Percentiles rank a stretch among this genome's conserved stretches.
Evolutionary conservation across 2,113 vertebrate genomes (phyloP).

Genomic region (Choloepus hoffmanni): DNA sequence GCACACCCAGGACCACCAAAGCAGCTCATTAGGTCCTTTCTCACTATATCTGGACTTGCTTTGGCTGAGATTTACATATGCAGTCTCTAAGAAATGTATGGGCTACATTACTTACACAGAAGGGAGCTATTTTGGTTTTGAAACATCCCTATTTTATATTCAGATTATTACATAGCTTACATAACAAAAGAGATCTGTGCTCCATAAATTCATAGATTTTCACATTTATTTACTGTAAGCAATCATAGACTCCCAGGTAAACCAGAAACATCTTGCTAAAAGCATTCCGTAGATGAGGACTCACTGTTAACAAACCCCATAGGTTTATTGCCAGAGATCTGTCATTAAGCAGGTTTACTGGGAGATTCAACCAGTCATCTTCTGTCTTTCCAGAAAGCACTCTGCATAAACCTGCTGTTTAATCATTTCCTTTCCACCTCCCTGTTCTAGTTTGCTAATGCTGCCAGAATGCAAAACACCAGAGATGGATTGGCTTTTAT

Average conservation of each 20-base stretch:
- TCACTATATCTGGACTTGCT: not conserved
- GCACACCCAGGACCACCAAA: not conserved
- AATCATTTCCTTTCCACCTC: not conserved
- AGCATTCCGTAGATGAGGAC: not conserved
- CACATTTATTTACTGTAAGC: not conserved
- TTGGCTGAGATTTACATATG: not conserved
- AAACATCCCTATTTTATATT: not conserved
- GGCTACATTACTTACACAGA: not conserved
- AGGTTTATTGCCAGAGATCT: not conserved
- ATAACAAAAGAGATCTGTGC: not conserved
- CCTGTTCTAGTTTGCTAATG: no score
- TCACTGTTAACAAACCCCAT: not conserved
- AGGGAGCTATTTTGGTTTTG: not conserved
- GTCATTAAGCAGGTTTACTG: not conserved
- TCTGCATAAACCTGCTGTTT: fast-evolving
- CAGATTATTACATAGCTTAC: not conserved
- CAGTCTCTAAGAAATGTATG: not conserved
- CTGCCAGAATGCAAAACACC: no score
- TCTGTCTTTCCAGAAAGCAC: not conserved
- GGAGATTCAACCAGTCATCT: not conserved
- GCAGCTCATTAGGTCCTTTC: not conserved
- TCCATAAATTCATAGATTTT: not conserved
- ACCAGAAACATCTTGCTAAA: not conserved
- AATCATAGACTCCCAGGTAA: not conserved
- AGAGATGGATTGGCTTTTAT: no score